These are phyloP conservation scores for Arbacia lixula DNA, from an alignment of 53 echinoderm and acorn worm species.

Conservation along the genomic window DNA sequence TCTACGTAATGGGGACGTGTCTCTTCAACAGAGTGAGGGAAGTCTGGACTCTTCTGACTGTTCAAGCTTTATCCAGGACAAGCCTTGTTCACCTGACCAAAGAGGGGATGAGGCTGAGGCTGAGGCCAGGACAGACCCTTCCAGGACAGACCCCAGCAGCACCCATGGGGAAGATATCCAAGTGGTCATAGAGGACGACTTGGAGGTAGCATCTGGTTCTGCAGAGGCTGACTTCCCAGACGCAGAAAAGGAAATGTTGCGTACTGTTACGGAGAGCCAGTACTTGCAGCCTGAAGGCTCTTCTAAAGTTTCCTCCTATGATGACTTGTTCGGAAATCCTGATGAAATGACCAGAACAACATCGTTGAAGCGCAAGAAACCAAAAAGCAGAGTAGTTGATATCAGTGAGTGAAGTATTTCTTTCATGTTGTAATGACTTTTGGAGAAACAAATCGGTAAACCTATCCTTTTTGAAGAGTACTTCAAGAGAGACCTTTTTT, in stretches of 20 bases:
- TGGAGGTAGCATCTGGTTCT: neutral
- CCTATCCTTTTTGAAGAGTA: too few relatives aligned
- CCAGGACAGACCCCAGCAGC: neutral
- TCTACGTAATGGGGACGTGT: too few relatives aligned
- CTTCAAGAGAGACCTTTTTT: too few relatives aligned
- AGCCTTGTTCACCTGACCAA: neutral
- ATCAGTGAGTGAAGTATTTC: constrained; percentile 37
- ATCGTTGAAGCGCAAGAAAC: constrained; percentile 1
- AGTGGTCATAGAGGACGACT: constrained; percentile 3
- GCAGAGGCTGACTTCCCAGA: constrained; percentile 29
- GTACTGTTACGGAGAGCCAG: neutral
- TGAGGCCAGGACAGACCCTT: neutral
- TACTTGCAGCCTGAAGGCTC: neutral
- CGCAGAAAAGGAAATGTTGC: constrained; percentile 8
- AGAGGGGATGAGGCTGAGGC: neutral
- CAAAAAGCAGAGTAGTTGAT: constrained; percentile 49
- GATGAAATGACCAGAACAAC: neutral
- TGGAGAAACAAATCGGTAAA: too few relatives aligned
- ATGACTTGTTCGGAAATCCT: neutral
- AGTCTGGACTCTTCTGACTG: too few relatives aligned
- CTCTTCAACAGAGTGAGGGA: too few relatives aligned
- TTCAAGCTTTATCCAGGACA: too few relatives aligned
- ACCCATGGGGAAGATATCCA: too few relatives aligned
- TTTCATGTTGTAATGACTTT: too few relatives aligned
- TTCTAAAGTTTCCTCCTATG: neutral